These are phyloP conservation scores for Drosophila parvula DNA, from an alignment of 1,140 invertebrate species.

Conservation along the genomic window DNA sequence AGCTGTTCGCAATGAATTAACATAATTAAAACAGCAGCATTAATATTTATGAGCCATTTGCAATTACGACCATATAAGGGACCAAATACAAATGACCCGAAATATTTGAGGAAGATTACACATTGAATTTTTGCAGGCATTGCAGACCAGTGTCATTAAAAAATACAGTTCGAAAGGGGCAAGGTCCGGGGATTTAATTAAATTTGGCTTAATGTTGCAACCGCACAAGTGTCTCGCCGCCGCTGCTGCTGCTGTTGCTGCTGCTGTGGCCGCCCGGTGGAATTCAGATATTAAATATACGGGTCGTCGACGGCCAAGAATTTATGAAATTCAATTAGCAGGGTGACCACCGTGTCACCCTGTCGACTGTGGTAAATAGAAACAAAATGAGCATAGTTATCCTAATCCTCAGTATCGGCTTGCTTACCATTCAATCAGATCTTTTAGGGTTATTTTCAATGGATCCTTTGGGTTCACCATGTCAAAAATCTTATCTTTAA, in stretches of 20 bases:
- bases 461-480: slow-evolving; percentile 97
- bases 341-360: slow-evolving; percentile 96
- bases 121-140: slow-evolving; percentile 16
- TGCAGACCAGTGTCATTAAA: background rate
- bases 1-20: slow-evolving; percentile 34
- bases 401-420: no score
- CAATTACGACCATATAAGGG: slow-evolving; percentile 17
- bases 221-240: slow-evolving; percentile 11
- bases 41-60: slow-evolving; percentile 49
- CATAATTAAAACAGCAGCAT: slow-evolving; percentile 41
- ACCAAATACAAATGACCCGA: slow-evolving; percentile 22
- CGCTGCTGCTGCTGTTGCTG: background rate
- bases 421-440: slow-evolving; percentile 87
- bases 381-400: background rate
- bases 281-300: slow-evolving; percentile 64
- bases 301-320: slow-evolving; percentile 98
- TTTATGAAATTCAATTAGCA: slow-evolving; percentile 97
- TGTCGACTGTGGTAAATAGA: slow-evolving; percentile 88
- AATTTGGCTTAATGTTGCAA: slow-evolving; percentile 62
- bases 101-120: slow-evolving; percentile 33
- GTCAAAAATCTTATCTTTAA: slow-evolving; percentile 99
- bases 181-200: slow-evolving; percentile 59
- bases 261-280: slow-evolving; percentile 6
- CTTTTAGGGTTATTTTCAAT: slow-evolving; percentile 93
- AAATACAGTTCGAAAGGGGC: background rate